These are phyloP conservation scores for Hydractinia symbiolongicarpus DNA, from an alignment of 30 jellyfish, hydroid and myxozoan genomes.

Conservation along the genomic window DNA sequence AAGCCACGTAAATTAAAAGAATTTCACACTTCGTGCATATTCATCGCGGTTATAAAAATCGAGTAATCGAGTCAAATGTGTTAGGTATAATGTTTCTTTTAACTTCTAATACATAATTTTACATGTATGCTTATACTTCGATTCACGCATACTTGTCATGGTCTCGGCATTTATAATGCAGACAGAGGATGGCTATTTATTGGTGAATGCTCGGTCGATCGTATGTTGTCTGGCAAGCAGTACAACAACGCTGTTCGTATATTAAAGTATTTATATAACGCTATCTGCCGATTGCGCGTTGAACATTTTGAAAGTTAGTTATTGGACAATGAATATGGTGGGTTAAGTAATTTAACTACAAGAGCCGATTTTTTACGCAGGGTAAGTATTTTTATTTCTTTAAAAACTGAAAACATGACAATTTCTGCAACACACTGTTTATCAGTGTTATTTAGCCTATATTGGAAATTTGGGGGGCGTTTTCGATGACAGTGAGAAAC, in stretches of 20 bases:
- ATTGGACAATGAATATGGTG: background rate
- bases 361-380: no score
- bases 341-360: no score
- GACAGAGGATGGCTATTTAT: no score
- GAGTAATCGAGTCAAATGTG: no score
- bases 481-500: background rate
- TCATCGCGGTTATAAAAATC: slow-evolving; percentile 5
- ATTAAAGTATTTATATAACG: slow-evolving; percentile 22
- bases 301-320: slow-evolving; percentile 20
- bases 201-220: slow-evolving; percentile 16
- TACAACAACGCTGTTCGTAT: slow-evolving; percentile 32
- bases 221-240: slow-evolving; percentile 32
- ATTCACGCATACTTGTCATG: no score
- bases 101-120: no score
- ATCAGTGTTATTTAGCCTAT: background rate
- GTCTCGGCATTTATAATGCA: no score
- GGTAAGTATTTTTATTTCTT: background rate
- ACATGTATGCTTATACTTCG: no score
- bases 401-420: background rate
- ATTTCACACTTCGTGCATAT: slow-evolving; percentile 36
- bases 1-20: slow-evolving; percentile 19
- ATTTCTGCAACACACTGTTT: slow-evolving; percentile 3
- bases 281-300: slow-evolving; percentile 19
- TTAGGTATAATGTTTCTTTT: background rate
- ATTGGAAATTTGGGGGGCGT: background rate